Base-by-base conservation (phyloP, 1,140 invertebrate species). In the Drosophila bocki region DNA sequence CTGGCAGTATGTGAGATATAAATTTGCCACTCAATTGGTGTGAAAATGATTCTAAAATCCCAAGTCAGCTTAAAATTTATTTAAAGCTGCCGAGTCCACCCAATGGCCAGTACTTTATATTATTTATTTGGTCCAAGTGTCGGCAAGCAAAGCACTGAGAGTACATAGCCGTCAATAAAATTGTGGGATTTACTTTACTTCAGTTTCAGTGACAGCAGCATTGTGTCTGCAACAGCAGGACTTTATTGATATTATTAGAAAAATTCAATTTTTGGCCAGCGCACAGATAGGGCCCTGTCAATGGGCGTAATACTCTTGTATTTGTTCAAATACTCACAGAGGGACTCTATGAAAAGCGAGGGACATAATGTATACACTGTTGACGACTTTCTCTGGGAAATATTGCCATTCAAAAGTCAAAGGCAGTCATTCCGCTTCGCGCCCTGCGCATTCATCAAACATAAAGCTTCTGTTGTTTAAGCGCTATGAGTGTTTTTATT, bases 401-500 rank as follows among this genome's bases (percentile, higher is more conserved):
- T 54, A 39, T 81, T 57, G 64, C 63, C 58, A 67, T 70, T 86
- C 39, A 56, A 51, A 56, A 59, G 80, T 41, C 47, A 78, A 51
- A 50, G 41, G 35, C n/a, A 45, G 45, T 44, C 58, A 48, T 41
- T 41, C 26, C 42, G 35, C 42, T 9, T 59, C 29, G 33, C 68
- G 15, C 50, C 37, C 11, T 47, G 51, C 64, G 39, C 72, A 87
- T 84, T 84, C 79, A 77, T 88, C 80, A 88, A 78, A 78, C 62
- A 78, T 68, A 59, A 50, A 42, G 65, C 71, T 50, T 44, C 51
- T 32, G 42, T 72, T 77, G 82, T 75, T 78, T 67, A 67, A 75
- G 64, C 50, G 62, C 68, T 65, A 78, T 50, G 67, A 77, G 65
- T 68, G 60, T 51, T 80, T 77, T 84, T 84, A 88, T 90, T 80